Percentiles rank a stretch among this genome's conserved stretches.
phyloP scores from a whole-genome alignment of 1,140 invertebrate genomes.

The Bradysia coprophila region DNA sequence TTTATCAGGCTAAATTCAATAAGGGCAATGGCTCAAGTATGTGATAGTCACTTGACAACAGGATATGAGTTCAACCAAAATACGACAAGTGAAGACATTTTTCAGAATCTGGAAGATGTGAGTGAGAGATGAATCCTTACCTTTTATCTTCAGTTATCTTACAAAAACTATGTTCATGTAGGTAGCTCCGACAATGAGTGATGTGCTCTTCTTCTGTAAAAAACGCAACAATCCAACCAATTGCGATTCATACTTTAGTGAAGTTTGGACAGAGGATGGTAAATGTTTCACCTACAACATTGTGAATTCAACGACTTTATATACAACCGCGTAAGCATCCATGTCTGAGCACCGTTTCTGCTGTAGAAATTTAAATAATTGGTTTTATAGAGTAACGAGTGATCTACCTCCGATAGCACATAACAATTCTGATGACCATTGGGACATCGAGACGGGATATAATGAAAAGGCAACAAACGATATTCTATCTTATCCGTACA shows the following conservation, averaged over 20 bases:
- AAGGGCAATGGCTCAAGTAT: not conserved
- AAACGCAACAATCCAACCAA: not conserved
- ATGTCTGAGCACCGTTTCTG: not conserved
- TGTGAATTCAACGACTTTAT: constrained; percentile 32
- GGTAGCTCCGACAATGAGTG: not conserved
- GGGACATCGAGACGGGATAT: constrained; percentile 42
- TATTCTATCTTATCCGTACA: constrained; percentile 33
- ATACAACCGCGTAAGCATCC: constrained; percentile 8
- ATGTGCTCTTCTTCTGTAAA: not conserved
- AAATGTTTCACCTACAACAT: constrained; percentile 54
- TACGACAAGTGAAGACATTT: too few species aligned
- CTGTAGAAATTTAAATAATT: too few species aligned
- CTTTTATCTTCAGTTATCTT: too few species aligned
- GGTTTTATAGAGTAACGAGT: not conserved
- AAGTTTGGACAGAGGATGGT: constrained; percentile 38
- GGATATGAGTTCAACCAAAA: not conserved
- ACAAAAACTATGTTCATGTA: not conserved
- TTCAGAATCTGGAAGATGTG: too few species aligned
- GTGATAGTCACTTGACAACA: not conserved
- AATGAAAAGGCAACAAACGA: constrained; percentile 18
- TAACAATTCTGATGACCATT: constrained; percentile 11
- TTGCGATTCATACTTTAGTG: not conserved
- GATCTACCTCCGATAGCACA: not conserved
- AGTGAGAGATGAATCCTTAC: too few species aligned
- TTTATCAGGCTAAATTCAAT: too few species aligned